These are phyloP conservation scores for Melinaea marsaeus DNA, from an alignment of 2,888 invertebrate species.

Conservation along the genomic window DNA sequence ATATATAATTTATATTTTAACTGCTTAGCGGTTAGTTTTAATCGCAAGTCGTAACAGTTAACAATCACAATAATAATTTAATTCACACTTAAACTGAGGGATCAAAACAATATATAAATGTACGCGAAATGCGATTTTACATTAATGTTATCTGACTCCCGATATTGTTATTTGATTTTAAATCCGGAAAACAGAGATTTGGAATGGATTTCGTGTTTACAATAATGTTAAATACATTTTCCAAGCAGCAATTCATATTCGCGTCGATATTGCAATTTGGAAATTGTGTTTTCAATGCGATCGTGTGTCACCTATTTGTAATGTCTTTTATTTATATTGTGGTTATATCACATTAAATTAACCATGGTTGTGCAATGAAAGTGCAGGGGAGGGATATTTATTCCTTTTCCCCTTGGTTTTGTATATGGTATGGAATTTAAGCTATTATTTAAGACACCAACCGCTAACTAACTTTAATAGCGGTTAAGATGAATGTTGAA, in stretches of 20 bases:
- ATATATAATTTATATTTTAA: constrained; percentile 37
- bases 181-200: constrained; percentile 30
- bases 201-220: constrained; percentile 16
- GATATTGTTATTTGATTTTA: constrained; percentile 53
- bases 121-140: constrained; percentile 47
- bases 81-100: constrained; percentile 54
- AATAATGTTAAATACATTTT: constrained; percentile 19
- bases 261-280: constrained; percentile 11
- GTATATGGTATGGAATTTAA: too few relatives aligned
- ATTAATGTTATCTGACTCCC: constrained; percentile 42
- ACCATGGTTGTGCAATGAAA: not conserved
- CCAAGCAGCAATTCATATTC: constrained; percentile 10
- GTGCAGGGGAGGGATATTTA: too few relatives aligned
- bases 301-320: not conserved
- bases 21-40: constrained; percentile 65
- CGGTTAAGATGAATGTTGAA: too few relatives aligned
- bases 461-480: too few relatives aligned
- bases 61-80: constrained; percentile 73
- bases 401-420: too few relatives aligned
- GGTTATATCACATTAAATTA: not conserved
- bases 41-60: constrained; percentile 68
- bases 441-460: too few relatives aligned
- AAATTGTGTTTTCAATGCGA: constrained; percentile 11
- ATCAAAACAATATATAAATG: constrained; percentile 64
- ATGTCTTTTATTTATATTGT: not conserved